Base-by-base conservation (phyloP, 2,888 invertebrate species). In the Nemurella pictetii region DNA sequence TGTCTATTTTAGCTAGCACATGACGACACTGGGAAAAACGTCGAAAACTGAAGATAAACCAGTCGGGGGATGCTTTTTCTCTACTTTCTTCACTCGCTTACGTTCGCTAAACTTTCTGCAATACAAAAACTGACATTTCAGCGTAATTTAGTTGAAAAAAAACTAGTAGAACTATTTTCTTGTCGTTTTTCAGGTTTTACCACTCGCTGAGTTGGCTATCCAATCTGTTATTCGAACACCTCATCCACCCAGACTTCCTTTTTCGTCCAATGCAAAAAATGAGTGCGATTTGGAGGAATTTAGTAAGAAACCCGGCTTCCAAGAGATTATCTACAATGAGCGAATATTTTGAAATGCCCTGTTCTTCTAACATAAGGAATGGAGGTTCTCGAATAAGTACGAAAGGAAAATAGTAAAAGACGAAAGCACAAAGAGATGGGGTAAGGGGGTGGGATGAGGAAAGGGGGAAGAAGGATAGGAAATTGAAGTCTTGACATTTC, bases 401-500 rank as follows among this genome's bases (percentile, higher is more conserved):
- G 80, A 80, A 36, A 30, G 29, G 80, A 80, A 80, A 80, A 80
- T 80, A 80, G 80, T 80, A 80, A 80, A 80, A 84, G 85, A 84
- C 84, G 85, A 85, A 80, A 83, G 80, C 80, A 85, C 84, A 85
- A 74, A 84, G 83, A 83, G 84, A 83, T 85, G 83, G 80, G 80
- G 80, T 74, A 75, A 35, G 84, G 32, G 29, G 25, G 78, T n/a
- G 75, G 30, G 4, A 84, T 12, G 84, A n/a, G 78, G 77, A 84
- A 74, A 35, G 27, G 74, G 73, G 85, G 85, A 72, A 72, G 36
- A 32, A 80, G 84, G 83, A 55, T 75, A 84, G 85, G 85, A 85
- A 85, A 85, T 84, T 85, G 85, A 84, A 85, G 85, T 84, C 85
- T 84, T 84, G 85, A 84, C 84, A 85, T 84, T 84, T 85, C 85